These are phyloP conservation scores for Danio choprae DNA, from an alignment of 2,797 vertebrate species.

Conservation along the genomic window DNA sequence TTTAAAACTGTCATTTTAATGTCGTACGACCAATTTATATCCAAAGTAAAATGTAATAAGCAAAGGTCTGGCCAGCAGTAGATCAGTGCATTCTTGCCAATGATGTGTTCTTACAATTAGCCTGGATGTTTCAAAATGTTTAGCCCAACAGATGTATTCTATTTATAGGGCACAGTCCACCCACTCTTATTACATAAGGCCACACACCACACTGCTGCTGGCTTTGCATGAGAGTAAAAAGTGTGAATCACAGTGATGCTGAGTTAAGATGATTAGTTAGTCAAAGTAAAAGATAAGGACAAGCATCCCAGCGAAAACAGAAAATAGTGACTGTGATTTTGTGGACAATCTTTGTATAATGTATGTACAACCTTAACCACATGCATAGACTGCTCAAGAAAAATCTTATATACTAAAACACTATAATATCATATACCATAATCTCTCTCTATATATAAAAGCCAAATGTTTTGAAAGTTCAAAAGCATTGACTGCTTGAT, in stretches of 20 bases:
- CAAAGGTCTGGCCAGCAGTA: background rate
- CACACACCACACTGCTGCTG: background rate
- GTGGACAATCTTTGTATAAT: no score
- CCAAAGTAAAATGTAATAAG: background rate
- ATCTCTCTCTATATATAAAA: no score
- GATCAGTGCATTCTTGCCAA: background rate
- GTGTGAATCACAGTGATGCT: background rate
- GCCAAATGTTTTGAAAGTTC: no score
- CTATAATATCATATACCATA: no score
- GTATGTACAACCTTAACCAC: background rate
- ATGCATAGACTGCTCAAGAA: background rate
- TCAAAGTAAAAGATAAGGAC: background rate
- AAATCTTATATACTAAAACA: no score
- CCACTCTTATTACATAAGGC: background rate
- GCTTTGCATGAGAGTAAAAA: background rate
- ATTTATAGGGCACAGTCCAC: constrained; percentile 4
- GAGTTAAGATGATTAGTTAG: background rate
- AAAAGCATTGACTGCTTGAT: no score
- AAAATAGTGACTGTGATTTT: background rate
- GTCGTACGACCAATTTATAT: background rate
- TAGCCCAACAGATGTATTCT: constrained; percentile 4
- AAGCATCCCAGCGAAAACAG: background rate
- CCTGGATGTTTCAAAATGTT: constrained; percentile 1
- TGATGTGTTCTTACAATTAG: background rate
- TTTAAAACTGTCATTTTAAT: background rate